Evolutionary conservation across 1,140 invertebrate species (phyloP).

Genomic region (Hormaphis cornu): DNA sequence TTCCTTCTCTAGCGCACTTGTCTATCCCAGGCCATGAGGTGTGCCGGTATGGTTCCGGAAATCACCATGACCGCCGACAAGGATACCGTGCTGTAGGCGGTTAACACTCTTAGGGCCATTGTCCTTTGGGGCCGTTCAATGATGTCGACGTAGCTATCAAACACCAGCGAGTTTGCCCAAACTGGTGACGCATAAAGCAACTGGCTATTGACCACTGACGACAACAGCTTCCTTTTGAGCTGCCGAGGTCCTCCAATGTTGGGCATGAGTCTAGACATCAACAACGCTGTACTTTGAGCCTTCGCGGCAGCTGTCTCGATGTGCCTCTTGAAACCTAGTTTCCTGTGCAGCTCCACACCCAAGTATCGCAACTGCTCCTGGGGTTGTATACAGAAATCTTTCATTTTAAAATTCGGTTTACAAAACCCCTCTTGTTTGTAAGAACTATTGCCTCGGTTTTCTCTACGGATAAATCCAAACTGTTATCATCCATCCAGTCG

Average conservation of each 20-base stretch:
- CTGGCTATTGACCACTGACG: not conserved
- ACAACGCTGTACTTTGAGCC: no score
- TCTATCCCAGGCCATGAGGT: not conserved
- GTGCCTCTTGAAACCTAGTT: no score
- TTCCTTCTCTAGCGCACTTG: no score
- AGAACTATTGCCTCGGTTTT: not conserved
- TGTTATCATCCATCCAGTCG: not conserved
- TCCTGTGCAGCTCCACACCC: no score
- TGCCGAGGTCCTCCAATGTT: not conserved
- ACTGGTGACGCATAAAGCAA: not conserved
- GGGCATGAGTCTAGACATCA: no score
- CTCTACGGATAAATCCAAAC: not conserved
- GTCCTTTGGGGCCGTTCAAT: not conserved
- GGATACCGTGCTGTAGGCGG: not conserved
- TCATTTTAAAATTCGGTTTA: no score
- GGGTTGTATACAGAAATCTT: no score
- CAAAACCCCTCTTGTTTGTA: no score
- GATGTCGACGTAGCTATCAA: not conserved
- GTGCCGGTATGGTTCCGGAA: not conserved
- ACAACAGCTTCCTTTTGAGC: not conserved
- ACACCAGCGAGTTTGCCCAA: not conserved
- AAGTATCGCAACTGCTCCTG: no score
- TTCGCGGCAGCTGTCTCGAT: no score
- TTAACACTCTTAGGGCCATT: not conserved
- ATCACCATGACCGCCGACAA: not conserved